These are phyloP conservation scores for Caenorhabditis sp. DNA, from an alignment of 2,888 invertebrate genomes.

Conservation along the genomic window DNA sequence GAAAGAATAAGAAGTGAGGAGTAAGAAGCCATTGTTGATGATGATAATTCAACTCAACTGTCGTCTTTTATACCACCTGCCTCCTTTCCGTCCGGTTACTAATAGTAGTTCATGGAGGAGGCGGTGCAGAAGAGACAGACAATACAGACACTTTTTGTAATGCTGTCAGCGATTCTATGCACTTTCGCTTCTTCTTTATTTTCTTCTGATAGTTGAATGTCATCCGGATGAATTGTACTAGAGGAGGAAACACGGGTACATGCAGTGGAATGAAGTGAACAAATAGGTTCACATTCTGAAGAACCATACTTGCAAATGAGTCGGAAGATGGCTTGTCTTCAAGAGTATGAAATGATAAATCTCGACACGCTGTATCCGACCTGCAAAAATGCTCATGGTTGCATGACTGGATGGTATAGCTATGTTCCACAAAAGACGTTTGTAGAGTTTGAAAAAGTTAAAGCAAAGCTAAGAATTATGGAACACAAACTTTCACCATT, in stretches of 20 bases:
- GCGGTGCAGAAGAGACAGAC: conserved; percentile 13
- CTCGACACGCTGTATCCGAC: too few relatives aligned
- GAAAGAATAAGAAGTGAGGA: conserved; percentile 52
- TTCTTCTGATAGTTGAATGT: conserved; percentile 44
- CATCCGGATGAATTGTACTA: conserved; percentile 42
- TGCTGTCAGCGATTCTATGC: conserved; percentile 34
- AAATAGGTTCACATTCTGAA: too few relatives aligned
- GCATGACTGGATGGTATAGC: too few relatives aligned
- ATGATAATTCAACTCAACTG: conserved; percentile 14
- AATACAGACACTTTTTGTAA: conserved; percentile 23
- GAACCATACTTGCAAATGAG: too few relatives aligned
- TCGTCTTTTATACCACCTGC: conserved; percentile 43
- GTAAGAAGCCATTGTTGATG: conserved; percentile 46
- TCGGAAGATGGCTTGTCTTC: too few relatives aligned
- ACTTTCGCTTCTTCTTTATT: conserved; percentile 48
- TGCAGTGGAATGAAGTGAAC: background rate
- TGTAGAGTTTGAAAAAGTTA: too few relatives aligned
- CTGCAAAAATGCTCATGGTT: too few relatives aligned
- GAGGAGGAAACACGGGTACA: background rate
- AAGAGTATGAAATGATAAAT: too few relatives aligned
- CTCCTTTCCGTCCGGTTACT: conserved; percentile 28
- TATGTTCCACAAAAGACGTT: too few relatives aligned
- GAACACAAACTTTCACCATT: too few relatives aligned
- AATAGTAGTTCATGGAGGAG: conserved; percentile 43
- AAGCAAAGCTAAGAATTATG: too few relatives aligned